phyloP scores from a whole-genome alignment of 2,113 vertebrate species.

The Eulemur rufifrons region DNA sequence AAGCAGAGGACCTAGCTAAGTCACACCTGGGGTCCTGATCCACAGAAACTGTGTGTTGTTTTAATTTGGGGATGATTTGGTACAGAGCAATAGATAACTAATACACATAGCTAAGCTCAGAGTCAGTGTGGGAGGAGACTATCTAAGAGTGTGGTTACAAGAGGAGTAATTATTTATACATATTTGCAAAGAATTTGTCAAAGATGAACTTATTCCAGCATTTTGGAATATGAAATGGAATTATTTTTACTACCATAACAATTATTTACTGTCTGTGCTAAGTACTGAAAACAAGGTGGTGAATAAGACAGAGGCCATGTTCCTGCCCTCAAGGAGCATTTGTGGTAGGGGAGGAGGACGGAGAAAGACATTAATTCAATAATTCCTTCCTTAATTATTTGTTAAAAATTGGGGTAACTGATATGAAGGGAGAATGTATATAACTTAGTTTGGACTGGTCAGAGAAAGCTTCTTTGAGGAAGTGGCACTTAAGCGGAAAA shows the following conservation, averaged over 20 bases:
- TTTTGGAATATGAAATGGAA: neutral
- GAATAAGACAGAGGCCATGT: neutral
- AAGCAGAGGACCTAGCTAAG: neutral
- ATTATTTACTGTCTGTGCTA: neutral
- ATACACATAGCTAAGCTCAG: neutral
- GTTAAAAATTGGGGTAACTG: neutral
- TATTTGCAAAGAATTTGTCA: neutral
- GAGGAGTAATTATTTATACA: neutral
- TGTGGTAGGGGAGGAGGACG: neutral
- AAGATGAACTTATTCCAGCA: neutral
- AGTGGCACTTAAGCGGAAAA: neutral
- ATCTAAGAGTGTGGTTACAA: neutral
- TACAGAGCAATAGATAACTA: neutral
- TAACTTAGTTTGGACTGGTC: neutral
- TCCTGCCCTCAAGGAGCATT: neutral
- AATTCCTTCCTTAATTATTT: neutral
- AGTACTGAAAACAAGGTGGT: neutral
- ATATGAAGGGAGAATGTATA: neutral
- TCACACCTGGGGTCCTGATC: neutral
- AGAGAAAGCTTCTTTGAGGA: constrained; percentile 11
- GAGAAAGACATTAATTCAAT: neutral
- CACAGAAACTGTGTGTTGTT: neutral
- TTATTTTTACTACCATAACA: neutral
- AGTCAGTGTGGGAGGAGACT: neutral
- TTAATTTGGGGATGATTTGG: constrained; percentile 1